Base-by-base conservation (phyloP, 2,113 vertebrate species). In the Dromiciops gliroides region DNA sequence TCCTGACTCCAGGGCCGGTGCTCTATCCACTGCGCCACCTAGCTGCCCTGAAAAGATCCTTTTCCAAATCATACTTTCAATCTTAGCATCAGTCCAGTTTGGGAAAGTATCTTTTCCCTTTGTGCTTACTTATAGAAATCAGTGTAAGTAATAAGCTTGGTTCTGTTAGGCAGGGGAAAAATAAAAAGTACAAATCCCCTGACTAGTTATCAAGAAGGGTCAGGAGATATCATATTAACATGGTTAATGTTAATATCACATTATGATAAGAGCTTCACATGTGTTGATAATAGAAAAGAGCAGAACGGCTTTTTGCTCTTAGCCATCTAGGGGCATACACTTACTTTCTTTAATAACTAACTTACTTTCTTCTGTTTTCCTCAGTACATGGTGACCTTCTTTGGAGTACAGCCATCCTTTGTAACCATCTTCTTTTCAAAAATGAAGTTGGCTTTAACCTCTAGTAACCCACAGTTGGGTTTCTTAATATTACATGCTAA, bases 371-470 rank as follows among this genome's bases (percentile, higher is more conserved):
- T 44, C 2, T 2, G 44, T 91, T 95, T 52, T 94, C n/a, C 67
- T 48, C 88, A 31, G 75, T 48, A 8, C 51, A 90, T 47, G 94
- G 93, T 75, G 48, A 95, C 93, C 47, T 60, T 95, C 96, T 96
- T 97, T 95, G 92, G 90, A 95, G 96, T 44, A 56, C 89, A 95
- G 96, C 91, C 93, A 92, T 0, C 8, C 47, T 95, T 88, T 51
- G 24, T n/a, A 9, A 19, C 96, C 37, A 92, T 92, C 97, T 97
- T 95, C 49, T 94, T 95, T 94, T 97, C 95, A 95, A 92, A 96
- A 96, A 90, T 95, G 90, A 94, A 96, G 49, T 96, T 98, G 53
- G 89, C 75, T 96, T 97, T 97, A 95, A 93, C 95, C 92, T 94
- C n/a, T 60, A 97, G 48, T 51, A 96, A 94, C 91, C 48, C 3